Evolutionary conservation across 2,113 vertebrate species (phyloP).

Genomic region (Otus sunia): DNA sequence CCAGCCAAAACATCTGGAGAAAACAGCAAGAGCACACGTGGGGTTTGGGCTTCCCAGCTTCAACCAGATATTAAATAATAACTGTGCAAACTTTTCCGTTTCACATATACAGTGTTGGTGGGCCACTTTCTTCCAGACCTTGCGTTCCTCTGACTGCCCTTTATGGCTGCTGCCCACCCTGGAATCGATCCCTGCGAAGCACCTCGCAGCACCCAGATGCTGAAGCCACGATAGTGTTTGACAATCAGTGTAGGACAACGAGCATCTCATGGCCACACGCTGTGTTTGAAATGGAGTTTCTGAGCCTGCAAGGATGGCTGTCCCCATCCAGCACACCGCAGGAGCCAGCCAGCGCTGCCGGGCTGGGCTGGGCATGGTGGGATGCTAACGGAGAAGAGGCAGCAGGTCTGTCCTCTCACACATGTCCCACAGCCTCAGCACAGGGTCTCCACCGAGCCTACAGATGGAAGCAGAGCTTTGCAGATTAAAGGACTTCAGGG

Average conservation of each 20-base stretch:
- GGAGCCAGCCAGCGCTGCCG: background rate
- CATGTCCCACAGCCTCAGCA: background rate
- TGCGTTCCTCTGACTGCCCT: background rate
- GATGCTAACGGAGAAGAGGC: background rate
- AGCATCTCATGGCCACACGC: rapidly evolving
- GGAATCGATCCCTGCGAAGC: background rate
- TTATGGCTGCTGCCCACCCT: background rate
- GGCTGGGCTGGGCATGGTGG: background rate
- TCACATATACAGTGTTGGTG: background rate
- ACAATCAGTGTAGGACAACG: background rate
- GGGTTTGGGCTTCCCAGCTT: background rate
- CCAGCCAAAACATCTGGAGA: background rate
- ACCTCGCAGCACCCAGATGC: background rate
- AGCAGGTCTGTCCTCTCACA: background rate
- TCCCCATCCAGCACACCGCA: background rate
- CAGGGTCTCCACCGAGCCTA: background rate
- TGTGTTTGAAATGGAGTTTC: background rate
- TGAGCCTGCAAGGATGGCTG: background rate
- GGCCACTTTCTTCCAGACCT: background rate
- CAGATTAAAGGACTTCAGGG: background rate
- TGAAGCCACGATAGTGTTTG: background rate
- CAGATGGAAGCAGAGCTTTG: conserved; percentile 34
- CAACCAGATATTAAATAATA: background rate
- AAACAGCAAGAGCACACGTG: background rate
- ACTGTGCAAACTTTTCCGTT: background rate